Evolutionary conservation across 35 echinoderm and acorn worm species (phyloP).

Genomic region (Strongylocentrotus purpuratus): DNA sequence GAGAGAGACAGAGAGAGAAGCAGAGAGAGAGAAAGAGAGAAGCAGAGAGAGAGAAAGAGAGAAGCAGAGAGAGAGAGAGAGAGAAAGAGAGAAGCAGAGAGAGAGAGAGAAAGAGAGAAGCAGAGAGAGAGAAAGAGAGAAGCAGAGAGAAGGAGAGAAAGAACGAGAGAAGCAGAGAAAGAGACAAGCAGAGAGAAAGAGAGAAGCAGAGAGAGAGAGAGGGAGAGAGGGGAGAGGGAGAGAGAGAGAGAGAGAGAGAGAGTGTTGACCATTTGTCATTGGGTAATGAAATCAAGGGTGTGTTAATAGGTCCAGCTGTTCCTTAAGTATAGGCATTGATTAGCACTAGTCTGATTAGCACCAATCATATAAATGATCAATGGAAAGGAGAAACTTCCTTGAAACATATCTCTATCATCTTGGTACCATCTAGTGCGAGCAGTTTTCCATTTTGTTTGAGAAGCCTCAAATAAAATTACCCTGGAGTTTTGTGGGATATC

Average conservation of each 20-base stretch:
- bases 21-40: too few species aligned
- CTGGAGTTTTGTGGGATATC: background rate
- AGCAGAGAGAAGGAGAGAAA: too few species aligned
- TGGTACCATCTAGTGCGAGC: background rate
- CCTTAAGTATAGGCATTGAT: background rate
- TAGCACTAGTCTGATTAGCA: background rate
- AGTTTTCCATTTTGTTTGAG: background rate
- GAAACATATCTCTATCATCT: background rate
- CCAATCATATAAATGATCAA: background rate
- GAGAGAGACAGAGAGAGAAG: too few species aligned
- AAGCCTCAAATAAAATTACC: background rate
- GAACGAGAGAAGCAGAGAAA: too few species aligned
- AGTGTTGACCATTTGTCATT: background rate
- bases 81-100: too few species aligned
- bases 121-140: too few species aligned
- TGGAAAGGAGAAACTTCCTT: background rate
- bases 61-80: too few species aligned
- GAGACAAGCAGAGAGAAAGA: too few species aligned
- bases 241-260: background rate
- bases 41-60: too few species aligned
- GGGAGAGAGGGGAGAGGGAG: too few species aligned
- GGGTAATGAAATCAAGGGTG: background rate
- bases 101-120: too few species aligned
- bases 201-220: too few species aligned
- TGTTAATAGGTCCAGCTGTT: background rate